Evolutionary conservation across 2,888 invertebrate species (phyloP).

Genomic region (Drosophila mercatorum): DNA sequence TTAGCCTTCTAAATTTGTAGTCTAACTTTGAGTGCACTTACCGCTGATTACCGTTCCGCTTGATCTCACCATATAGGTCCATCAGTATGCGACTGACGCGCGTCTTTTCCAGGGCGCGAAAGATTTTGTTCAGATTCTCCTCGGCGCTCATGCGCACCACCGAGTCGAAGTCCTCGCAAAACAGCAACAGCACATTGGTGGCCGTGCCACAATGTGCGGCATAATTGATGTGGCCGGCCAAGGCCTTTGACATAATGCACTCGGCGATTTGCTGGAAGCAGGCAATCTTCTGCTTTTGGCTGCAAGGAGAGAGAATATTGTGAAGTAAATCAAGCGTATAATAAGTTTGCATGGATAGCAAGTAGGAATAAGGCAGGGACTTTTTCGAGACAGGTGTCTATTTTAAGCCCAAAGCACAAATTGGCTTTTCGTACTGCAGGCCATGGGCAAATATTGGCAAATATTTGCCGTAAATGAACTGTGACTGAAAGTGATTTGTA

Average conservation of each 20-base stretch:
- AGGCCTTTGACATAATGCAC: conserved; percentile 86
- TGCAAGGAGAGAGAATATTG: conserved; percentile 69
- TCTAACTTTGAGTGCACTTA: conserved; percentile 34
- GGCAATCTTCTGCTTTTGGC: conserved; percentile 91
- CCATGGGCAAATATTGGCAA: not conserved
- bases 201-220: conserved; percentile 88
- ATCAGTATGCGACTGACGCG: conserved; percentile 90
- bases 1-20: not conserved
- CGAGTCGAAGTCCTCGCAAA: conserved; percentile 91
- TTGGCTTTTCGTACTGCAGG: not conserved
- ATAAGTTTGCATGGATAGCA: not conserved
- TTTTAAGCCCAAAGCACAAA: not conserved
- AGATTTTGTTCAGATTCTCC: conserved; percentile 92
- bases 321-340: conserved; percentile 1
- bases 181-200: conserved; percentile 89
- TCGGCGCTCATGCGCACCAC: conserved; percentile 92
- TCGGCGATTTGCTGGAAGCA: conserved; percentile 90
- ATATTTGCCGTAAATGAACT: not conserved
- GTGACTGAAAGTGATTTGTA: not conserved
- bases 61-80: conserved; percentile 93
- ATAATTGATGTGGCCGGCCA: conserved; percentile 86
- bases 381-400: not conserved
- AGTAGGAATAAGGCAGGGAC: not conserved
- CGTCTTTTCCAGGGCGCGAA: conserved; percentile 89
- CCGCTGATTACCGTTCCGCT: conserved; percentile 88